Percentiles rank a stretch among this genome's conserved stretches.
phyloP scores from a whole-genome alignment of 2,113 vertebrate species.

The Campylomormyrus tamandua region DNA sequence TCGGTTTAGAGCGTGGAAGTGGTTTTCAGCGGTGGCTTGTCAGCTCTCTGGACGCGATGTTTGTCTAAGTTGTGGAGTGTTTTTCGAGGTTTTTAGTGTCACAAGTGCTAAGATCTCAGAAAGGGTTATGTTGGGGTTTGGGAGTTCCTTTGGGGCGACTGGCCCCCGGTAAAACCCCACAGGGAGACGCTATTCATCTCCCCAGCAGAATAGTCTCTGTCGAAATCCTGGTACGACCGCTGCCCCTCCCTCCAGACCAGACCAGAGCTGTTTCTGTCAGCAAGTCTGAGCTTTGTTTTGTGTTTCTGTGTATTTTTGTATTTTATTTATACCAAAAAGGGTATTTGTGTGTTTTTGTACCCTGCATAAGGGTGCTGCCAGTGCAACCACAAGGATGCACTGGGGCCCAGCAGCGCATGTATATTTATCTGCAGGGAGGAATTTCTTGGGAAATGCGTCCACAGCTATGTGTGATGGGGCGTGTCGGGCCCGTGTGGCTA shows the following conservation, averaged over 20 bases:
- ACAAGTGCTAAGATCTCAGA: neutral
- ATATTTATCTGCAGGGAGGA: slow-evolving; percentile 5
- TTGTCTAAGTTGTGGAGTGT: neutral
- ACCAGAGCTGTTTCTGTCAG: neutral
- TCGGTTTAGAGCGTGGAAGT: neutral
- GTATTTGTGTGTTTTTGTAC: neutral
- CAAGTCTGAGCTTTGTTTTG: neutral
- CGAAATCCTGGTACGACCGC: neutral
- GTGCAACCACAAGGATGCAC: neutral
- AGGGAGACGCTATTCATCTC: slow-evolving; percentile 8
- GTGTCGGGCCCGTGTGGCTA: neutral
- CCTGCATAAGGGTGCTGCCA: neutral
- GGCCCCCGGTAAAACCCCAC: neutral
- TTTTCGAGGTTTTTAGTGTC: neutral
- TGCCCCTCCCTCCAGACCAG: neutral
- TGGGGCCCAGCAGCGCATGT: neutral
- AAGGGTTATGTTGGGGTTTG: neutral
- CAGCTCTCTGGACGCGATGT: neutral
- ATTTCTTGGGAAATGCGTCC: slow-evolving; percentile 12
- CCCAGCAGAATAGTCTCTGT: neutral
- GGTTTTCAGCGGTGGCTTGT: neutral
- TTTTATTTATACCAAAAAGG: neutral
- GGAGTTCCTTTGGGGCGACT: neutral
- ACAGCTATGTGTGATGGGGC: slow-evolving; percentile 9
- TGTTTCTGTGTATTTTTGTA: neutral